Conservation (phyloP, 2,797 vertebrate species). For the Lacerta agilis region DNA sequence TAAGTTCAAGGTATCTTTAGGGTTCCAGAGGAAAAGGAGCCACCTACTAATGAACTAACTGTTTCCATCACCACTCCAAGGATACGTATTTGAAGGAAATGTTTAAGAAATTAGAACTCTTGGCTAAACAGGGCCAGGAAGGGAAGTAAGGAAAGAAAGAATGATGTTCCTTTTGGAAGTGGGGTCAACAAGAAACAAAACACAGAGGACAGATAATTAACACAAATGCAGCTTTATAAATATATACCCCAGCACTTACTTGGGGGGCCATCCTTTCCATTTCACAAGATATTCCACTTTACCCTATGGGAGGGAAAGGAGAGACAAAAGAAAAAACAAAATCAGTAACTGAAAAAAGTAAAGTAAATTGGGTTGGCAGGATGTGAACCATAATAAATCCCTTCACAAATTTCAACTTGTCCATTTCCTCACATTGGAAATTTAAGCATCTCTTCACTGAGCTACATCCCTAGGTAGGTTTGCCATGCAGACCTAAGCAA, state of each 20-base stretch:
- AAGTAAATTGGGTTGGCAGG: slow-evolving; percentile 22
- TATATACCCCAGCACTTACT: slow-evolving; percentile 84
- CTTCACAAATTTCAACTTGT: background rate
- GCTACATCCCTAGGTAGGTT: background rate
- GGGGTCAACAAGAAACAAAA: background rate
- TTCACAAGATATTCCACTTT: slow-evolving; percentile 98
- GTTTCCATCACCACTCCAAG: background rate
- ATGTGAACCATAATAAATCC: background rate
- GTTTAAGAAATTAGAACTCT: background rate
- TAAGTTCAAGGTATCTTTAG: background rate
- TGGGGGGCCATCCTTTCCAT: slow-evolving; percentile 98
- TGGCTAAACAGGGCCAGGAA: background rate
- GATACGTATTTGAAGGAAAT: background rate
- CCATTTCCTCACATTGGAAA: slow-evolving; percentile 31
- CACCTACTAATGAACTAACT: background rate
- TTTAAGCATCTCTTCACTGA: slow-evolving; percentile 43
- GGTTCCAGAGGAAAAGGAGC: background rate
- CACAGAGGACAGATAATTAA: background rate
- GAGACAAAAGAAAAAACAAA: slow-evolving; percentile 49
- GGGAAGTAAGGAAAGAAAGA: slow-evolving; percentile 9
- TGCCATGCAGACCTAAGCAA: background rate
- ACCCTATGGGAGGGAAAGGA: slow-evolving; percentile 79
- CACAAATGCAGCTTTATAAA: background rate
- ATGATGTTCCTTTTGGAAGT: slow-evolving; percentile 10
- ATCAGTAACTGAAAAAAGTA: background rate